phyloP scores from a whole-genome alignment of 2,113 vertebrate genomes.

The Collichthys lucidus region DNA sequence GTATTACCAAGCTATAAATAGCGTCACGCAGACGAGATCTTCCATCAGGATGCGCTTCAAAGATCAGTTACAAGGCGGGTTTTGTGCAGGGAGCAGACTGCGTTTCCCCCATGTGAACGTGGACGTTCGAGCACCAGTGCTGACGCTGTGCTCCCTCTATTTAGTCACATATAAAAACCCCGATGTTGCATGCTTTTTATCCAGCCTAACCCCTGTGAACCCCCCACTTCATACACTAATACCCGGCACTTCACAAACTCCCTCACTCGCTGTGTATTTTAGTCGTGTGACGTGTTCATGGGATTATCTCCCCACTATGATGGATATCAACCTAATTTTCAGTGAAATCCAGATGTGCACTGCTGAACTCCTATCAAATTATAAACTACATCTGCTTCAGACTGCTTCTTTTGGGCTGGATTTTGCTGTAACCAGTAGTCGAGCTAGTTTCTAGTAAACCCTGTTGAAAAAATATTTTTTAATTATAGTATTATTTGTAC shows the following conservation, averaged over 20 bases:
- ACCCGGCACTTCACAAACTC: conserved; percentile 13
- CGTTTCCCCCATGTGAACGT: conserved; percentile 42
- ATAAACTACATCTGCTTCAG: conserved; percentile 48
- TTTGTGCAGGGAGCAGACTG: conserved; percentile 58
- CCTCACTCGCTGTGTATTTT: conserved; percentile 47
- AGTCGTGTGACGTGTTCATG: conserved; percentile 20
- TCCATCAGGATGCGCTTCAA: conserved; percentile 76
- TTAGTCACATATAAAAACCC: conserved; percentile 25
- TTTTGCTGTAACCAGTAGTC: conserved; percentile 29
- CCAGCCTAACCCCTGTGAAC: background rate
- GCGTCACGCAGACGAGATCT: conserved; percentile 72
- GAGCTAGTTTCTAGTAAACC: conserved; percentile 53
- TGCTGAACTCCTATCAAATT: conserved; percentile 27
- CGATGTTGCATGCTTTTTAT: conserved; percentile 23
- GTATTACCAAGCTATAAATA: conserved; percentile 83
- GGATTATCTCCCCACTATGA: conserved; percentile 62
- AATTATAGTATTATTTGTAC: conserved; percentile 12
- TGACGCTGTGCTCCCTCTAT: conserved; percentile 13
- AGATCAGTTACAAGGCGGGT: conserved; percentile 74
- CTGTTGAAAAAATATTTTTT: conserved; percentile 13
- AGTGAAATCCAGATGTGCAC: conserved; percentile 51
- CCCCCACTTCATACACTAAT: background rate
- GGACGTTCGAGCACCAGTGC: conserved; percentile 36
- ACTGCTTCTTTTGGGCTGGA: conserved; percentile 21
- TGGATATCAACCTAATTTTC: conserved; percentile 49